These are phyloP conservation scores for Digitonthophagus gazella DNA, from an alignment of 2,888 invertebrate species.

Conservation along the genomic window DNA sequence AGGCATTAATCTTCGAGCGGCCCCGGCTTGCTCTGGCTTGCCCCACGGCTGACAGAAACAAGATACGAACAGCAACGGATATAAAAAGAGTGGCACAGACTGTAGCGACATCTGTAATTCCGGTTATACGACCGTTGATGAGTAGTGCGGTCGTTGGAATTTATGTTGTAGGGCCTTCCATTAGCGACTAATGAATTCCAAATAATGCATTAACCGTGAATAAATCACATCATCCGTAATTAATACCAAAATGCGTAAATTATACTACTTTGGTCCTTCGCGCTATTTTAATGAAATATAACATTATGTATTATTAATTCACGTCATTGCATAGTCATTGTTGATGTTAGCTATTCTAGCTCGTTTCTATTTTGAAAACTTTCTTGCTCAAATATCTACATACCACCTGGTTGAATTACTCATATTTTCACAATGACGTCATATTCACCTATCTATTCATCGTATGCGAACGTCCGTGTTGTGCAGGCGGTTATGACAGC, in stretches of 20 bases:
- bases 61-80: not conserved
- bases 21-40: not conserved
- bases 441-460: not conserved
- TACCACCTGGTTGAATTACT: not conserved
- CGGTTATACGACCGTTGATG: not conserved
- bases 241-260: not conserved
- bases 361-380: no score
- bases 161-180: not conserved
- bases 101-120: not conserved
- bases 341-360: no score
- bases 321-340: no score
- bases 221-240: not conserved
- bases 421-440: not conserved
- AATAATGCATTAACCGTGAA: not conserved
- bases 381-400: no score
- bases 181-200: not conserved
- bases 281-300: not conserved
- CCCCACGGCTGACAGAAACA: not conserved
- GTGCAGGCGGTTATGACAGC: slow-evolving; percentile 10
- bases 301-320: no score
- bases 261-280: not conserved
- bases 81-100: not conserved
- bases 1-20: slow-evolving; percentile 10
- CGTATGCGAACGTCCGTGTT: not conserved
- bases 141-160: not conserved